Base-by-base conservation (phyloP, 2,113 vertebrate genomes). In the Calonectris borealis region DNA sequence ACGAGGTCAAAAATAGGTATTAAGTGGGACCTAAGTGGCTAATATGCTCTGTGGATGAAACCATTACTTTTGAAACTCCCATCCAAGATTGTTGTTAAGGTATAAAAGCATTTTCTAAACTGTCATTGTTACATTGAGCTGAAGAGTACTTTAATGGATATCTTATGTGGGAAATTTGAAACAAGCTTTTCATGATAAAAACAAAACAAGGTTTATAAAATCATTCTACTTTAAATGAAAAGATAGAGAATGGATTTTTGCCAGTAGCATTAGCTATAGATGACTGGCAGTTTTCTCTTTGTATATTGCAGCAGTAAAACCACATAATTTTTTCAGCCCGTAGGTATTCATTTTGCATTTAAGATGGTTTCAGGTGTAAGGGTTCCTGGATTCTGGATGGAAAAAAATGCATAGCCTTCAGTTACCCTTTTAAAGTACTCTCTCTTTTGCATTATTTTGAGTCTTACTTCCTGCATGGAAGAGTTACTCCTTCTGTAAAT, bases 51-150 rank as follows among this genome's bases (percentile, higher is more conserved):
- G 72, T 76, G 61, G 58, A 44, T 69, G 65, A 89, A 90, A 85
- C 65, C 22, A 52, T 66, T 86, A 13, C 36, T 92, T 92, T 73
- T 83, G 71, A 81, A 96, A 94, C 27, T 52, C 19, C 21, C 10
- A 38, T 94, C 71, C 78, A 46, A 77, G 25, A 42, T 9, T 60
- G 29, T 76, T 91, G 40, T 91, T 93, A 94, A 76, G 58, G 55
- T 88, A 90, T 76, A 90, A 93, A 93, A 79, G 36, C 49, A 58
- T 90, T 94, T 94, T 91, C 84, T 89, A 65, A 96, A 89, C 81
- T 87, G 51, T 92, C 80, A 71, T 82, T 93, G 83, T 91, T 91
- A 57, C 34, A 83, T 52, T 54, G 73, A 85, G 48, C 81, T 89
- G 52, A 89, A 84, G 65, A 82, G 49, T 85, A 68, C 55, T 92